A percentile compares a stretch with the other conserved stretches of the same genome.
phyloP scores from a whole-genome alignment of 2,888 invertebrate genomes.

The Mimas tiliae region DNA sequence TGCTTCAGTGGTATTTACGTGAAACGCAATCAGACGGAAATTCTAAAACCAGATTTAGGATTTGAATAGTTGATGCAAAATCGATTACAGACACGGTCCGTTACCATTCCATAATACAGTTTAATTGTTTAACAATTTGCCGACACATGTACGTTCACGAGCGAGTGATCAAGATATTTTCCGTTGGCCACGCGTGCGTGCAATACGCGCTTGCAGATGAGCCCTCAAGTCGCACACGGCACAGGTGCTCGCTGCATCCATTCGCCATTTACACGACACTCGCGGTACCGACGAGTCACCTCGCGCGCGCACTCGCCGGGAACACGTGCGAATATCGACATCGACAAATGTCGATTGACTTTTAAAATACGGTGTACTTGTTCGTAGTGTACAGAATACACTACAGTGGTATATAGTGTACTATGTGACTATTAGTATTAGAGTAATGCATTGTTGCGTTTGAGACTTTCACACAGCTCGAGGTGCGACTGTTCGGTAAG shows the following conservation, averaged over 20 bases:
- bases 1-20: too few relatives aligned
- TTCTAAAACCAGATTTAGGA: background rate
- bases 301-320: constrained; percentile 52
- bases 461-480: constrained; percentile 59
- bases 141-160: constrained; percentile 15
- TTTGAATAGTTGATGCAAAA: background rate
- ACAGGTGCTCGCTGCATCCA: constrained; percentile 64
- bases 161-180: constrained; percentile 19
- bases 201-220: constrained; percentile 53
- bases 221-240: constrained; percentile 51
- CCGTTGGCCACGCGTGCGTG: constrained; percentile 31
- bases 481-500: constrained; percentile 61
- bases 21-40: too few relatives aligned
- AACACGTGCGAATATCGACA: constrained; percentile 46
- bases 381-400: background rate
- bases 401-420: constrained; percentile 4
- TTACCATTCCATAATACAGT: constrained; percentile 1
- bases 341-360: constrained; percentile 36
- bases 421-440: constrained; percentile 13
- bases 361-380: constrained; percentile 19
- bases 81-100: background rate
- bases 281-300: constrained; percentile 70
- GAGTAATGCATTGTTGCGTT: constrained; percentile 57
- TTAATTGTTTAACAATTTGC: constrained; percentile 14
- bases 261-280: constrained; percentile 75